Base-by-base conservation (phyloP, 1,140 invertebrate genomes). In the Copidosoma floridanum region DNA sequence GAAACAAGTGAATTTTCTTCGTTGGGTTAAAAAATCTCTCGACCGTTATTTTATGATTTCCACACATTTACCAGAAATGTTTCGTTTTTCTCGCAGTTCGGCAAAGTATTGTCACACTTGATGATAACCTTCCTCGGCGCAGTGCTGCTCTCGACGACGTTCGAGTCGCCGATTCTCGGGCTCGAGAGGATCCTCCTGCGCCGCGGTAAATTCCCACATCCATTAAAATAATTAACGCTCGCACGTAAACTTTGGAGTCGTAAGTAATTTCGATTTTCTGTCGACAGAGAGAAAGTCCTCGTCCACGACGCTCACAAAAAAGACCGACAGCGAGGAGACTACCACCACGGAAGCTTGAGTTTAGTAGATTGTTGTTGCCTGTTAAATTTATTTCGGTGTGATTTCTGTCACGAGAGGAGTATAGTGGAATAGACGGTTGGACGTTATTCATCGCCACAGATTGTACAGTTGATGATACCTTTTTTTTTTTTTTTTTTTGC, bases 101-200 rank as follows among this genome's bases (percentile, higher is more conserved):
- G 80, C 43, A 79, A 80, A 64, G 73, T 82, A 14, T 68, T 85
- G 29, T 81, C 84, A 1, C 85, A 88, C 66, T 69, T 84, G 23
- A 60, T 82, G 21, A 64, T 88, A 23, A 86, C 87, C 1, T 87
- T 87, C 68, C 58, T 78, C n/a, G 75, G 83, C 43, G 86, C 87
- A 11, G 70, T 88, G 21, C 58, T 88, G 18, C 71, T 89, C 11
- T 88, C 87, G 51, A 73, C 86, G 20, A 78, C 85, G 41, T 89
- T 88, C 60, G 88, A 89, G 74, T 86, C 88, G 4, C 88, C 88
- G 4, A 84, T 89, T 61, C 83, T 89, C 57, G 83, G 84, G 14
- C 80, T 89, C 18, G 87, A 89, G 73, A 86, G 85, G 64, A 83
- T 88, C 52, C 75, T 89, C 23, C 70, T 87, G 2, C 71, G 71